Evolutionary conservation across 2,797 vertebrate species (phyloP).

Genomic region (Phalanger gymnotis): DNA sequence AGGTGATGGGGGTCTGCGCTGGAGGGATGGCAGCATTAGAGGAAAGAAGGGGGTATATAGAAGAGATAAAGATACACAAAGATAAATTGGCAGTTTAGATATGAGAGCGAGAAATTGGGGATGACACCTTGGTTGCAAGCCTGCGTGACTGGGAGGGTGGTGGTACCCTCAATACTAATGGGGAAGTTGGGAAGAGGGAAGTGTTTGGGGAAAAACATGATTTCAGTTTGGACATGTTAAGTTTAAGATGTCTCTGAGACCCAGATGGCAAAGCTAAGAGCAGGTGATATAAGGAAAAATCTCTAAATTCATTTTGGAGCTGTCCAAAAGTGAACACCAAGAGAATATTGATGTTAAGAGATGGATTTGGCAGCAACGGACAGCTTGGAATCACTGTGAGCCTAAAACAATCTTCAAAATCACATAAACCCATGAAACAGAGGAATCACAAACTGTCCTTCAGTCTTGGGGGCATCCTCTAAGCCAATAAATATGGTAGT

Average conservation of each 20-base stretch:
- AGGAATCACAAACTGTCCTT: not conserved
- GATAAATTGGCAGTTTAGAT: not conserved
- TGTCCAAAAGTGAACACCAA: not conserved
- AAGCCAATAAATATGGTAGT: not conserved
- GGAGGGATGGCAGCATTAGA: not conserved
- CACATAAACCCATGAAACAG: not conserved
- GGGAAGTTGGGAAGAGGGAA: not conserved
- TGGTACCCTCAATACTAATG: not conserved
- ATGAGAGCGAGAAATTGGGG: not conserved
- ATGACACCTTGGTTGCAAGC: not conserved
- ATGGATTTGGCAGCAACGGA: not conserved
- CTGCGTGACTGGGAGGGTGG: not conserved
- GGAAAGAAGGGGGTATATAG: not conserved
- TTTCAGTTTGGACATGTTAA: not conserved
- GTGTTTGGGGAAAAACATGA: not conserved
- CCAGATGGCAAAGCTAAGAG: not conserved
- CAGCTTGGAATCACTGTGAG: not conserved
- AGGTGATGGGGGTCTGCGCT: not conserved
- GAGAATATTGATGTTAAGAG: not conserved
- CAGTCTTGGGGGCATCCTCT: not conserved
- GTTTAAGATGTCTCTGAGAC: not conserved
- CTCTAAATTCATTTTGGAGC: not conserved
- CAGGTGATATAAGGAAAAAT: not conserved
- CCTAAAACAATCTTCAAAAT: not conserved
- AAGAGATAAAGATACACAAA: not conserved